Evolutionary conservation across 2,113 vertebrate genomes (phyloP), one percentile per base, ranked within the genome.

Genomic region (Chlorocebus sabaeus): DNA sequence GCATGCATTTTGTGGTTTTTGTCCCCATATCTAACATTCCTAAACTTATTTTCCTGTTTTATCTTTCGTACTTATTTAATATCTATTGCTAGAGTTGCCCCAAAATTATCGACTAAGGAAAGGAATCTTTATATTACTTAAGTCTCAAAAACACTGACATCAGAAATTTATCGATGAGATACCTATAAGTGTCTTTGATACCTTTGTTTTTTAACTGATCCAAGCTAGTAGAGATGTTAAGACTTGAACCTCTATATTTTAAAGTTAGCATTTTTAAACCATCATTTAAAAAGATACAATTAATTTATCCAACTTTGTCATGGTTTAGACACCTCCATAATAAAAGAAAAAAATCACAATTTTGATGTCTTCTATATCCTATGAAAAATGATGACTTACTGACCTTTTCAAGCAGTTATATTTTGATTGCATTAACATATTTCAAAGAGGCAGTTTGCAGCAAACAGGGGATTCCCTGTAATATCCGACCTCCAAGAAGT

Each of bases 371-470:
- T 94, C 72, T 59, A 25, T 40, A 55, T 84, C 93, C 23, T 80
- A 20, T 72, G 86, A 96, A 95, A 89, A 97, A 76, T 8, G 73
- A 7, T 2, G 90, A 48, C 0, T 0, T 30, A 0, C 20, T 92
- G 11, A 83, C 40, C 55, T 98, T 97, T 97, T 80, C 64, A 17
- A 32, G 87, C 80, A n/a, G 35, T 1, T 81, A 70, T 86, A 80
- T 90, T 94, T 96, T 2, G 14, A 79, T 43, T 50, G 81, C 48
- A 32, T 13, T 70, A n/a, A 6, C 35, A 88, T 12, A 73, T 48
- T 89, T 52, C 91, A 76, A 57, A 92, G 6, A 32, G 10, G 86
- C 59, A 30, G 88, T 96, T 85, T 52, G 16, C 64, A 68, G 10
- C 0, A 38, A 93, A 96, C 1, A 45, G 16, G 45, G 20, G 61